Evolutionary conservation across 1,140 invertebrate species (phyloP), one percentile per base, ranked within the genome.

Genomic region (Palaemon carinicauda): DNA sequence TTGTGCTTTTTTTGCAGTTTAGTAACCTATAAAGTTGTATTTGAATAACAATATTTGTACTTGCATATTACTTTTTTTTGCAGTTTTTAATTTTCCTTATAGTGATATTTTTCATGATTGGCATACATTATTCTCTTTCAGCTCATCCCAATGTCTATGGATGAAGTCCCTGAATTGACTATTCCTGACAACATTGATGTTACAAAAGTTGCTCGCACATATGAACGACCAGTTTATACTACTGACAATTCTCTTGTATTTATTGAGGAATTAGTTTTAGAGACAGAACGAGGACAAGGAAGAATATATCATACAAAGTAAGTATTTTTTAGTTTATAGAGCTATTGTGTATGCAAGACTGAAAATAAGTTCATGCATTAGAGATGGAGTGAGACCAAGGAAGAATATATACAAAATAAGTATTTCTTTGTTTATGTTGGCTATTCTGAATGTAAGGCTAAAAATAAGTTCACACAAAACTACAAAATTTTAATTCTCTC

Each of bases 261-360:
- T 60, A 94, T 97, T 77, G 97, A 98, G 92, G 96, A 98, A 91
- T 97, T 97, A 91, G 95, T 96, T 75, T 92, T 98, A 88, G 96
- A 98, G 91, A 95, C 96, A 56, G 96, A 89, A 29, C 65, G 87
- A 24, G 87, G 85, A 96, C 87, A 89, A 73, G 87, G 87, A 52
- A 87, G 84, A 60, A 88, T 88, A 24, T 89, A 89, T 50, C 85
- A 86, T 27, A 89, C 85, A 50, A 88, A 89, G 87, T 89, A 88
- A 50, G 87, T 71, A 50, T 5, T 41, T n/a, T n/a, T n/a, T n/a
- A n/a, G n/a, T n/a, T n/a, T n/a, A n/a, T n/a, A n/a, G n/a, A n/a
- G n/a, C n/a, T n/a, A n/a, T n/a, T n/a, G n/a, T n/a, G n/a, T n/a
- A n/a, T n/a, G n/a, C n/a, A n/a, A n/a, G n/a, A n/a, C n/a, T n/a